These are phyloP conservation scores for Syrmaticus mikado DNA, from an alignment of 2,113 vertebrate genomes.

Conservation along the genomic window DNA sequence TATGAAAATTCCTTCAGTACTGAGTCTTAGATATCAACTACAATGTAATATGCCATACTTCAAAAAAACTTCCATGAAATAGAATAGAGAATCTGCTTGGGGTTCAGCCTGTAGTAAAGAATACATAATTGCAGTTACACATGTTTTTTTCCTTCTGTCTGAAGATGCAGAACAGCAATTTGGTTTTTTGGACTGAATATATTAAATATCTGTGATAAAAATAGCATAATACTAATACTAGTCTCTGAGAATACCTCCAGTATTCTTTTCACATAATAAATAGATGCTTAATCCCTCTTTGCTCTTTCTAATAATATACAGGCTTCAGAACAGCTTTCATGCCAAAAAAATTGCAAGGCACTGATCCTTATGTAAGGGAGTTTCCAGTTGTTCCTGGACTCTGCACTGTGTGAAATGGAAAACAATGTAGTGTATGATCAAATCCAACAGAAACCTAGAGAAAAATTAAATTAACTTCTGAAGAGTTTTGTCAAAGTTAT, in stretches of 20 bases:
- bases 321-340: neutral
- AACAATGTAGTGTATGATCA: neutral
- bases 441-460: neutral
- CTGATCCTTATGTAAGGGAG: neutral
- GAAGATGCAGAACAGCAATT: neutral
- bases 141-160: neutral
- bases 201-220: neutral
- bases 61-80: neutral
- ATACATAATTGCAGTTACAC: neutral
- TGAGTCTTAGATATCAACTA: neutral
- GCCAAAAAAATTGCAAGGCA: neutral
- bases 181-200: neutral
- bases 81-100: neutral
- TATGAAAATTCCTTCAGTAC: neutral
- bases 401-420: neutral
- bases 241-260: neutral
- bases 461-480: neutral
- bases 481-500: neutral
- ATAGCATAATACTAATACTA: neutral
- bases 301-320: neutral
- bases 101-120: neutral
- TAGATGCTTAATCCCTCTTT: constrained; percentile 9
- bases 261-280: neutral
- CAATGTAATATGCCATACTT: neutral
- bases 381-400: neutral